Conservation (phyloP, 2,888 invertebrate species). For the Saturnia pavonia region DNA sequence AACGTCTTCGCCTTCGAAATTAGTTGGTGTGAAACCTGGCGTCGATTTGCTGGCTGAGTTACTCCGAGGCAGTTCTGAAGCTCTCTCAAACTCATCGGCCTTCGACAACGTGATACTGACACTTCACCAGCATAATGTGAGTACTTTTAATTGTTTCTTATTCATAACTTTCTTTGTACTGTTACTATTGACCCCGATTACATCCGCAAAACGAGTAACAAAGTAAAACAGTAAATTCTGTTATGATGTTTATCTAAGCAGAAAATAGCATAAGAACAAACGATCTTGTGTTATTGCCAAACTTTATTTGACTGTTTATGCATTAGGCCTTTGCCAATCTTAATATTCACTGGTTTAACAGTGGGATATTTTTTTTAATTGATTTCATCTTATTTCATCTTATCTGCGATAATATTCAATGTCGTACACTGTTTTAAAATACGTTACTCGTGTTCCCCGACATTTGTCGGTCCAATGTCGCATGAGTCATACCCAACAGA, state of each 20-base stretch:
- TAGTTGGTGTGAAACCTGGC: conserved; percentile 82
- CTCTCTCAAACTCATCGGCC: conserved; percentile 83
- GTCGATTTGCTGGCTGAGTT: conserved; percentile 88
- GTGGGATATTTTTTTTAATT: conserved; percentile 37
- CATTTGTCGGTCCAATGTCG: conserved; percentile 69
- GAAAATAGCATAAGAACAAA: conserved; percentile 64
- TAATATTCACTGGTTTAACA: conserved; percentile 32
- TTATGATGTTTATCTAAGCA: conserved; percentile 67
- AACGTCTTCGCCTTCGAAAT: conserved; percentile 90
- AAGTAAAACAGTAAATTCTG: conserved; percentile 57
- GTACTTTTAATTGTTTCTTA: conserved; percentile 43
- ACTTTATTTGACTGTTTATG: conserved; percentile 55
- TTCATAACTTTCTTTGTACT: conserved; percentile 40
- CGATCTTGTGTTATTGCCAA: conserved; percentile 64
- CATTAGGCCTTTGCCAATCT: conserved; percentile 49
- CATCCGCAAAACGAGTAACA: conserved; percentile 55
- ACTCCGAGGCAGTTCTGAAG: conserved; percentile 90
- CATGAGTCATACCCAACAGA: conserved; percentile 56
- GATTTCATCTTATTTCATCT: conserved; percentile 50
- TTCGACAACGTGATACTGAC: conserved; percentile 79
- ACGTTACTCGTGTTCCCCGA: conserved; percentile 59
- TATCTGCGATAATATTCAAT: conserved; percentile 64
- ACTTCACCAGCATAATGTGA: conserved; percentile 77
- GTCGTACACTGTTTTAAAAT: conserved; percentile 56
- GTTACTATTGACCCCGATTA: conserved; percentile 49